These are phyloP conservation scores for Ciconia boyciana DNA, from an alignment of 2,113 vertebrate genomes.

Conservation along the genomic window DNA sequence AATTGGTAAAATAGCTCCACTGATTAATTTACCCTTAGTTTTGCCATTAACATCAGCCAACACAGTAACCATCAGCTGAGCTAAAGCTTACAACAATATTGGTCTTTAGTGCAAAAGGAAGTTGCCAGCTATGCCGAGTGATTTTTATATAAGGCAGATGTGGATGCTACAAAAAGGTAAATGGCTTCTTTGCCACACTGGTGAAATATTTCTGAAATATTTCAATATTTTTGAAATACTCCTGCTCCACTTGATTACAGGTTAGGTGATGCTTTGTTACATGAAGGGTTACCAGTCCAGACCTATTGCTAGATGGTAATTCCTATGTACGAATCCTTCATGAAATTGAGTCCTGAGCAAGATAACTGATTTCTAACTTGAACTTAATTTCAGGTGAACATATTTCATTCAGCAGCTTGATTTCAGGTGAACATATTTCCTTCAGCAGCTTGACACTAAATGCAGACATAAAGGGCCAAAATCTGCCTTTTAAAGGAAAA, in stretches of 20 bases:
- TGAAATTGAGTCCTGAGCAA: not conserved
- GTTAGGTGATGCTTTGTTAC: not conserved
- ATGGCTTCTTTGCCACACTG: not conserved
- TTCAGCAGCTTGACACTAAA: not conserved
- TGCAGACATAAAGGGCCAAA: not conserved
- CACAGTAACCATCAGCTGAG: not conserved
- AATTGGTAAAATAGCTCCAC: not conserved
- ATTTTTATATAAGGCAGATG: not conserved
- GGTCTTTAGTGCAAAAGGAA: not conserved
- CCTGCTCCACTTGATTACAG: not conserved
- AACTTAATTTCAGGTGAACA: not conserved
- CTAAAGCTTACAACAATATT: not conserved
- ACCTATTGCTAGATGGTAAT: not conserved
- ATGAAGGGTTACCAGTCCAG: not conserved
- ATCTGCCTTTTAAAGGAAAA: not conserved
- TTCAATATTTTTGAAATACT: not conserved
- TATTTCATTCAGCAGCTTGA: not conserved
- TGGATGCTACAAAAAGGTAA: not conserved
- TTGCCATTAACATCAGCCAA: not conserved
- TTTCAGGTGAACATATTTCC: not conserved
- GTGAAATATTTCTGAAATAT: not conserved
- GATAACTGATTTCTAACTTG: not conserved
- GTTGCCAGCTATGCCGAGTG: not conserved
- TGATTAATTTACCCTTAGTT: conserved; percentile 5
- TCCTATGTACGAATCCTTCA: not conserved